Evolutionary conservation across 2,113 vertebrate genomes (phyloP).

Genomic region (Astatotilapia flaviijosephi): DNA sequence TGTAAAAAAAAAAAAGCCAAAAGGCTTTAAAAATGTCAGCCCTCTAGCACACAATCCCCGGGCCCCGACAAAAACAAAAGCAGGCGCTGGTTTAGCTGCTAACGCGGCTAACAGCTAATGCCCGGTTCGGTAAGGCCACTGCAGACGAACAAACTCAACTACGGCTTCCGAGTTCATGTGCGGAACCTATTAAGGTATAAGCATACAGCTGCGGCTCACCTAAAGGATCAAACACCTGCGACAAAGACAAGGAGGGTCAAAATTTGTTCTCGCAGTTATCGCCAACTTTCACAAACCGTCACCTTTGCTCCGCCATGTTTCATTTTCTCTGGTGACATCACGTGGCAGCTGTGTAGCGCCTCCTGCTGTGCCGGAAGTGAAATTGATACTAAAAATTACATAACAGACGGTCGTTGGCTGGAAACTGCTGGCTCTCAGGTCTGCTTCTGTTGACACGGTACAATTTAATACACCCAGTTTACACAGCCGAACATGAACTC

Average conservation of each 20-base stretch:
- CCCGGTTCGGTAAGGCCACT: neutral
- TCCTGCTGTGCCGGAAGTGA: neutral
- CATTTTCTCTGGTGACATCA: neutral
- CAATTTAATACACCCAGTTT: neutral
- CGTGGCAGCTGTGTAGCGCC: neutral
- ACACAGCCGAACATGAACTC: neutral
- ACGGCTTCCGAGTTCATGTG: neutral
- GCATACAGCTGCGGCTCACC: rapidly evolving
- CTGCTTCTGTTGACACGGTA: neutral
- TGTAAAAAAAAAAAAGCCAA: neutral
- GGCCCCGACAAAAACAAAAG: constrained; percentile 19
- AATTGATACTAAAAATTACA: neutral
- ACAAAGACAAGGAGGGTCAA: neutral
- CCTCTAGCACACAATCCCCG: neutral
- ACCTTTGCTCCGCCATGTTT: constrained; percentile 65
- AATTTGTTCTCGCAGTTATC: neutral
- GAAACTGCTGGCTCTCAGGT: neutral
- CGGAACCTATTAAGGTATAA: rapidly evolving
- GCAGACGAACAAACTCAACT: neutral
- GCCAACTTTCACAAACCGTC: constrained; percentile 8
- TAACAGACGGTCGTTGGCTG: neutral
- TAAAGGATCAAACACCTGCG: neutral
- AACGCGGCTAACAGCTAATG: constrained; percentile 42
- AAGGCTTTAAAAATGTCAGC: neutral
- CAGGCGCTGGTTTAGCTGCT: constrained; percentile 21